A percentile compares a stretch with the other conserved stretches of the same genome.
phyloP scores from a whole-genome alignment of 2,797 vertebrate species.

The Sebastes steindachneri region DNA sequence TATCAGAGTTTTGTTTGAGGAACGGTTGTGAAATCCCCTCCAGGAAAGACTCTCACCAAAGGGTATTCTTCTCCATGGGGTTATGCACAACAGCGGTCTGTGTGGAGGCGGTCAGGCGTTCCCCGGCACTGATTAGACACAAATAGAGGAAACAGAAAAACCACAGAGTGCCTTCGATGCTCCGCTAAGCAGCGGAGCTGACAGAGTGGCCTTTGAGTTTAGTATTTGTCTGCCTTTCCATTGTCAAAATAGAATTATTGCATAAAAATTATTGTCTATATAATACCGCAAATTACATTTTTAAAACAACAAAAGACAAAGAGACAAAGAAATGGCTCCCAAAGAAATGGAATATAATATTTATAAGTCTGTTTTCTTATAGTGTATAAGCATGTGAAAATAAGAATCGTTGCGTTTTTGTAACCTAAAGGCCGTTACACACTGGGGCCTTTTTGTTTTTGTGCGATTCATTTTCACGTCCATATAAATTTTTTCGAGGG shows the following conservation, averaged over 20 bases:
- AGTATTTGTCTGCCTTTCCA: constrained; percentile 6
- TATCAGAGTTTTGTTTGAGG: constrained; percentile 30
- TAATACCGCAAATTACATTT: background rate
- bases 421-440: too few species aligned
- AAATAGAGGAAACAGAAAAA: constrained; percentile 76
- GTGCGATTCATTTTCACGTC: too few species aligned
- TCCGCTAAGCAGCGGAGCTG: constrained; percentile 27
- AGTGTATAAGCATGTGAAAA: background rate
- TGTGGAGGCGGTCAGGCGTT: constrained; percentile 72
- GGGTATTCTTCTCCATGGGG: constrained; percentile 61
- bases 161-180: constrained; percentile 60
- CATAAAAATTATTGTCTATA: background rate
- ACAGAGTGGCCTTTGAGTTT: constrained; percentile 29
- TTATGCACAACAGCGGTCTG: constrained; percentile 66
- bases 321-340: background rate
- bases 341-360: too few species aligned
- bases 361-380: background rate
- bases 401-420: background rate
- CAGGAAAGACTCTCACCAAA: constrained; percentile 39
- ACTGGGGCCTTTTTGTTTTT: too few species aligned
- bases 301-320: background rate
- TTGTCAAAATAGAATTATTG: background rate
- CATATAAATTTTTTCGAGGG: too few species aligned
- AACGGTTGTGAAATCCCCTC: constrained; percentile 55
- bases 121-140: constrained; percentile 70